Conservation (phyloP, 1,140 invertebrate genomes). For the Procambarus clarkii region DNA sequence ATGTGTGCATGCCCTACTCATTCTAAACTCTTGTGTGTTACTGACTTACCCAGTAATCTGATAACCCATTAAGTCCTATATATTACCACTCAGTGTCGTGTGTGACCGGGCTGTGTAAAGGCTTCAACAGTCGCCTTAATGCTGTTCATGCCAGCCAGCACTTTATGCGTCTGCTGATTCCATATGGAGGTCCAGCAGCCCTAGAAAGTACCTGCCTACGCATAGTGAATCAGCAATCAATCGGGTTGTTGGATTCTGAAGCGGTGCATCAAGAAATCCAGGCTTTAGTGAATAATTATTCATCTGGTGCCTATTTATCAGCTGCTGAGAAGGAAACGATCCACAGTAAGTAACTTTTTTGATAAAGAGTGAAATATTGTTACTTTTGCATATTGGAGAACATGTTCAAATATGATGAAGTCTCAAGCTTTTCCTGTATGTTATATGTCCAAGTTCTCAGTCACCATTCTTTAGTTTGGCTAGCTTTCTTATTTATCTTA, state of each 20-base stretch:
- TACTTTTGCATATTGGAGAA: too few relatives aligned
- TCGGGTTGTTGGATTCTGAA: constrained; percentile 39
- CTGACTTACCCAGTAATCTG: too few relatives aligned
- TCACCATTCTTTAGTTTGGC: too few relatives aligned
- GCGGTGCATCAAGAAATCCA: constrained; percentile 19
- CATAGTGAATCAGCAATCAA: constrained; percentile 20
- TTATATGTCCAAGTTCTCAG: too few relatives aligned
- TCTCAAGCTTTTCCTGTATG: too few relatives aligned
- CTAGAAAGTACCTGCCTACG: constrained; percentile 22
- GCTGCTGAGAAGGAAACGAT: constrained; percentile 28
- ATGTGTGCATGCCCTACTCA: too few relatives aligned
- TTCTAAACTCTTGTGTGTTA: too few relatives aligned
- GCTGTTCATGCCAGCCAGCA: constrained; percentile 52
- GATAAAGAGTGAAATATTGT: neutral
- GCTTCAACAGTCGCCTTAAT: constrained; percentile 50
- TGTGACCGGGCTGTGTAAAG: constrained; percentile 19
- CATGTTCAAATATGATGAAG: too few relatives aligned
- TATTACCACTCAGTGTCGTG: constrained; percentile 40
- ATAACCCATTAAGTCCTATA: neutral
- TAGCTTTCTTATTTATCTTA: too few relatives aligned
- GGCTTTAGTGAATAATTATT: constrained; percentile 32
- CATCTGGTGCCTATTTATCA: constrained; percentile 37
- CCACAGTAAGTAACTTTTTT: constrained; percentile 18
- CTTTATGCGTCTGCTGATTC: constrained; percentile 52
- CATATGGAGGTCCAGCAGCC: constrained; percentile 44